Percentiles rank a stretch among this genome's conserved stretches.
Evolutionary conservation across 1,140 invertebrate species (phyloP).

Genomic region (Sarcophaga peregrina): DNA sequence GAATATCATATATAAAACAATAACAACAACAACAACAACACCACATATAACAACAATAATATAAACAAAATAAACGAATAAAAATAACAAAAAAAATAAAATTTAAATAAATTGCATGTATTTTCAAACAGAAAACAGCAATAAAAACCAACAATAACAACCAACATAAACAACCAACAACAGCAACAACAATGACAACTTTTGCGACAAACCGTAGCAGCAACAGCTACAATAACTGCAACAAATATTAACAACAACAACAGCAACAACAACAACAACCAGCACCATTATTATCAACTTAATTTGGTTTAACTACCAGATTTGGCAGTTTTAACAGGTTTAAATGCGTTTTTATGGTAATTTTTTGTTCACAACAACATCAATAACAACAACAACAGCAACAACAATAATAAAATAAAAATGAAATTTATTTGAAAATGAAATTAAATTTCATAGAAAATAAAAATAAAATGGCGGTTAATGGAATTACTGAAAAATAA

Average conservation of each 20-base stretch:
- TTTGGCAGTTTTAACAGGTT: conserved; percentile 38
- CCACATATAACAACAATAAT: conserved; percentile 7
- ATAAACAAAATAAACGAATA: no score
- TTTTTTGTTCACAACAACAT: conserved; percentile 8
- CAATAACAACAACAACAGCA: no score
- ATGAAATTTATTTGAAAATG: background rate
- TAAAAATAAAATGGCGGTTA: background rate
- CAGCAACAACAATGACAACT: conserved; percentile 14
- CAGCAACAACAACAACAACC: background rate
- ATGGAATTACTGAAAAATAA: no score
- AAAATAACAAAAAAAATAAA: conserved; percentile 8
- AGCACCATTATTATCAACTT: conserved; percentile 35
- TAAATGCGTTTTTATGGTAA: conserved; percentile 39
- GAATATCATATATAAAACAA: background rate
- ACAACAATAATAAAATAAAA: background rate
- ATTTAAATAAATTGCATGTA: conserved; percentile 39
- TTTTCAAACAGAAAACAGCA: conserved; percentile 40
- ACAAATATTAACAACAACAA: background rate
- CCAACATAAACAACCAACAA: conserved; percentile 31
- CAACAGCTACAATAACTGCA: conserved; percentile 26
- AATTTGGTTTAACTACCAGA: conserved; percentile 40
- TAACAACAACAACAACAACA: background rate
- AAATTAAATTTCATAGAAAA: background rate
- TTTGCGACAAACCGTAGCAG: background rate
- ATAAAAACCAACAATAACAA: conserved; percentile 38